Evolutionary conservation across 2,797 vertebrate species (phyloP), one percentile per base, ranked within the genome.

Genomic region (Amniataba percoides): DNA sequence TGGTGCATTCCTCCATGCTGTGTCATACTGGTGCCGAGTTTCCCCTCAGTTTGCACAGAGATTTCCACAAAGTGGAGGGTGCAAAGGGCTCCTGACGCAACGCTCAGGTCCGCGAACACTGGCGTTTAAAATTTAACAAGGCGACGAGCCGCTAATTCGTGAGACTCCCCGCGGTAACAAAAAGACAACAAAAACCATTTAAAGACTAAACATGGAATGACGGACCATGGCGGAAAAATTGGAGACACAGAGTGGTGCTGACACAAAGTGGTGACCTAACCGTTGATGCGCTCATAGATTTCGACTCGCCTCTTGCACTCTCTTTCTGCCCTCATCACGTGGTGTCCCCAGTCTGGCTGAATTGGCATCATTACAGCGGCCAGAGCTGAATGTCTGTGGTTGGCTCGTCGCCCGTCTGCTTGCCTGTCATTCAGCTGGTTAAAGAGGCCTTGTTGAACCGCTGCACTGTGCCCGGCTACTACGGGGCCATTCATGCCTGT

Each of bases 1-100:
- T 84, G 83, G 87, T 90, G 90, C 92, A 89, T 93, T 94, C 93
- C 92, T 93, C 87, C 70, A 83, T 89, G 92, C 88, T 94, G 92
- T 91, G 93, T 94, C 92, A 94, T 83, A 85, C 85, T 88, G 87
- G 91, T 91, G 91, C 93, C 0, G 82, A 92, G 91, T 93, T 93
- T 91, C 90, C 91, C 89, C 70, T 87, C 66, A 1, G 73, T 82
- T 82, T 84, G 83, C 82, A 74, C 25, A 18, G 90, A 88, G 88
- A 81, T 87, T 88, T 92, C 91, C 89, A 84, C 82, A 65, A 87
- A 78, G 81, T 55, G 21, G 74, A 71, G 78, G 71, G 81, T 60
- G 83, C 80, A 81, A 72, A 84, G 80, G 85, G 77, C 80, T 59
- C 56, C 87, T 81, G 88, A 89, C 53, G 75, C 79, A 89, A 71